A percentile compares a stretch with the other conserved stretches of the same genome.
These are phyloP conservation scores for Epizoanthus ramosus DNA, from an alignment of 92 coral and sea anemone species.

Conservation along the genomic window DNA sequence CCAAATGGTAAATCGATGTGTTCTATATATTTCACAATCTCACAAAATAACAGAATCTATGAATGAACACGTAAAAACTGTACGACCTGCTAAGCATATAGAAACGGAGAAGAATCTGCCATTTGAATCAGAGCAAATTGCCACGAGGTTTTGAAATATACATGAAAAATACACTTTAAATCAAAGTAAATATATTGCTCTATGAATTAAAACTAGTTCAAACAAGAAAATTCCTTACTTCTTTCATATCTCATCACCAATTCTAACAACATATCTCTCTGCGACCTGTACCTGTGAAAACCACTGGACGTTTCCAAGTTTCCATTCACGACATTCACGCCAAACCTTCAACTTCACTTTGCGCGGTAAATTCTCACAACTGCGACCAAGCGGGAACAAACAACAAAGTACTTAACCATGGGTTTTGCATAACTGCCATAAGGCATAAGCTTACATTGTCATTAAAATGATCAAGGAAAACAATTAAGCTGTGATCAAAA, in stretches of 20 bases:
- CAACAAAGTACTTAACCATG: background rate
- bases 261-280: background rate
- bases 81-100: no score
- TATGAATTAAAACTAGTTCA: background rate
- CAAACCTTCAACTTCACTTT: background rate
- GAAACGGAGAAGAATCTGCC: no score
- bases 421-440: background rate
- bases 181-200: background rate
- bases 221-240: background rate
- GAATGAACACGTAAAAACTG: no score
- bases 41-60: no score
- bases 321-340: background rate
- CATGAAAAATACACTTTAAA: background rate
- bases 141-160: no score
- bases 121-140: no score
- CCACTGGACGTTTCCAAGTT: background rate
- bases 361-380: background rate
- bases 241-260: background rate
- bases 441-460: conserved; percentile 6
- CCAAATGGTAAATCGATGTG: no score
- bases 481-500: conserved; percentile 22
- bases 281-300: background rate
- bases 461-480: conserved; percentile 29
- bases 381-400: conserved; percentile 16
- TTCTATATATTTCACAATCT: no score